Evolutionary conservation across 2,888 invertebrate genomes (phyloP).

Genomic region (Cosmopolites sordidus): DNA sequence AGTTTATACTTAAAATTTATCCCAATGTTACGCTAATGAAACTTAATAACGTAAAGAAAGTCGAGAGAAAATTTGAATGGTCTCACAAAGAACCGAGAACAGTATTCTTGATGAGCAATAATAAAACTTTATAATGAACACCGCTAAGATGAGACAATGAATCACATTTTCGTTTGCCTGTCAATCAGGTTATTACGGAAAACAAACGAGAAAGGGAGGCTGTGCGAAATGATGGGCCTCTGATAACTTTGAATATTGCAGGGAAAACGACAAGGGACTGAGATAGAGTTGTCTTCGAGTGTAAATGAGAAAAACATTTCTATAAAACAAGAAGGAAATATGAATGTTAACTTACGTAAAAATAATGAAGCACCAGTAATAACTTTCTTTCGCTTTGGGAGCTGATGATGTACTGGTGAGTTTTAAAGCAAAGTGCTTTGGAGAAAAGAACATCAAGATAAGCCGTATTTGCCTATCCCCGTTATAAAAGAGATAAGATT

Average conservation of each 20-base stretch:
- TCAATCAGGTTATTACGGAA: constrained; percentile 21
- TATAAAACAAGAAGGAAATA: no score
- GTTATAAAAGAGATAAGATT: background rate
- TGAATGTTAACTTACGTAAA: no score
- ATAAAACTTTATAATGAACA: constrained; percentile 27
- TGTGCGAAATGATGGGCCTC: constrained; percentile 9
- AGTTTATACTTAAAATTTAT: background rate
- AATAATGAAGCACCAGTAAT: no score
- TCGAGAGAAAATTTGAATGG: constrained; percentile 11
- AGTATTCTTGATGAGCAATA: constrained; percentile 11
- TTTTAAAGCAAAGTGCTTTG: background rate
- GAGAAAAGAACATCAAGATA: background rate
- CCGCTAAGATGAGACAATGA: constrained; percentile 22
- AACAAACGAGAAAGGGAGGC: constrained; percentile 14
- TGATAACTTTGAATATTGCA: constrained; percentile 7
- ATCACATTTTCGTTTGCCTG: constrained; percentile 25
- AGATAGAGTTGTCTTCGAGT: background rate
- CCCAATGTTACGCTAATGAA: constrained; percentile 5
- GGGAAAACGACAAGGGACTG: background rate
- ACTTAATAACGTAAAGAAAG: constrained; percentile 6
- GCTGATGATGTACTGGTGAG: no score
- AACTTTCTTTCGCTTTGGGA: no score
- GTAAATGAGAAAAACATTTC: background rate
- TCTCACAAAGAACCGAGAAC: constrained; percentile 9
- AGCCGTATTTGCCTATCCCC: background rate